These are phyloP conservation scores for Aleiodes leptofemur DNA, from an alignment of 2,888 invertebrate genomes.

Conservation along the genomic window DNA sequence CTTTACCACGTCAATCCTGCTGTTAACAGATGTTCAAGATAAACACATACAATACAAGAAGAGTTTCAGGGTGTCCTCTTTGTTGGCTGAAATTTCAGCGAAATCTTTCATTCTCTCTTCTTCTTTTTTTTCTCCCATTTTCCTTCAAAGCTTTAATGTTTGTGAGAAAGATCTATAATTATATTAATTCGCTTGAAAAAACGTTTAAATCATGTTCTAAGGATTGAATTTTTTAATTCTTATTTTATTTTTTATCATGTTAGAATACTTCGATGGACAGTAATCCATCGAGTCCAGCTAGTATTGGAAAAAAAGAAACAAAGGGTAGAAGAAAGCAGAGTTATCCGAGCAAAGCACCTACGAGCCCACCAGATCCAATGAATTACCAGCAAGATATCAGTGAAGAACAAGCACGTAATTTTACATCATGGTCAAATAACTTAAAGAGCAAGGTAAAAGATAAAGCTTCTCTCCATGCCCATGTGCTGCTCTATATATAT, in stretches of 20 bases:
- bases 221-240: background rate
- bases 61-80: conserved; percentile 60
- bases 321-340: conserved; percentile 88
- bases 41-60: conserved; percentile 65
- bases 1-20: conserved; percentile 60
- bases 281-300: conserved; percentile 73
- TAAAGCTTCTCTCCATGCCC: conserved; percentile 19
- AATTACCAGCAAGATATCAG: conserved; percentile 69
- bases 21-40: conserved; percentile 75
- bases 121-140: background rate
- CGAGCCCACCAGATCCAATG: conserved; percentile 68
- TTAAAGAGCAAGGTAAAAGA: conserved; percentile 61
- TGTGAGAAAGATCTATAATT: background rate
- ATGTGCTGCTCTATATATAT: too few species aligned
- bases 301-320: conserved; percentile 76
- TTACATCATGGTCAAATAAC: conserved; percentile 72
- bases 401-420: conserved; percentile 73
- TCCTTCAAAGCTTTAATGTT: background rate
- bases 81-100: conserved; percentile 12
- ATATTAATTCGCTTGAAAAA: too few species aligned
- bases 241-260: conserved; percentile 44
- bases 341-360: conserved; percentile 83
- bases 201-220: too few species aligned
- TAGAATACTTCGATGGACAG: conserved; percentile 73
- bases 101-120: background rate